Conservation (phyloP, 2,797 vertebrate genomes). For the Ambastaia sidthimunki region DNA sequence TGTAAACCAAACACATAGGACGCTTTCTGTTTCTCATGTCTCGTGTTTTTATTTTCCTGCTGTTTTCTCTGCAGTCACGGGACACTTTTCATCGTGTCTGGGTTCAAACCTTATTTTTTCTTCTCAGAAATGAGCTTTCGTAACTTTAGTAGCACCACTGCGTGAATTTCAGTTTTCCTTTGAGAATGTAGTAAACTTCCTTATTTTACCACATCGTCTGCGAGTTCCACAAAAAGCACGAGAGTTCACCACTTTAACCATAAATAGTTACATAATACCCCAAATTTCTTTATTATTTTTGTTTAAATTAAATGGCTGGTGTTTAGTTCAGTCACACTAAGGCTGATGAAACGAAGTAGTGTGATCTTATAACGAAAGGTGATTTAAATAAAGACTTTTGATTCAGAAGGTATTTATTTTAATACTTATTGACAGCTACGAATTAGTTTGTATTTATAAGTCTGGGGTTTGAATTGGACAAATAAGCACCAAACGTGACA, state of each 20-base stretch:
- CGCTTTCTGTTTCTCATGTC: neutral
- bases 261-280: slow-evolving; percentile 55
- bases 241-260: slow-evolving; percentile 61
- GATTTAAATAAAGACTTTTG: slow-evolving; percentile 66
- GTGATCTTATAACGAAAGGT: slow-evolving; percentile 59
- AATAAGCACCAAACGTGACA: slow-evolving; percentile 55
- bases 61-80: slow-evolving; percentile 48
- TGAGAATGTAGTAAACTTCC: slow-evolving; percentile 48
- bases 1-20: slow-evolving; percentile 6
- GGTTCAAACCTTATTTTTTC: slow-evolving; percentile 1
- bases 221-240: slow-evolving; percentile 26
- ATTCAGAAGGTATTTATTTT: slow-evolving; percentile 77
- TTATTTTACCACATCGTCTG: slow-evolving; percentile 44
- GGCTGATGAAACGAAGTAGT: slow-evolving; percentile 51
- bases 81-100: slow-evolving; percentile 16
- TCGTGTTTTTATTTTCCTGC: slow-evolving; percentile 47
- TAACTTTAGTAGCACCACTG: slow-evolving; percentile 18
- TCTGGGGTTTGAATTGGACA: slow-evolving; percentile 56
- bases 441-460: slow-evolving; percentile 63
- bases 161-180: slow-evolving; percentile 37
- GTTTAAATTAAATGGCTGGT: slow-evolving; percentile 52
- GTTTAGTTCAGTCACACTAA: slow-evolving; percentile 65
- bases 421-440: slow-evolving; percentile 65
- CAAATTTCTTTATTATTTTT: slow-evolving; percentile 51
- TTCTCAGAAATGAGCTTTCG: neutral